Evolutionary conservation across 2,113 vertebrate genomes (phyloP), one percentile per base, ranked within the genome.

Genomic region (Mormyrus iriodes): DNA sequence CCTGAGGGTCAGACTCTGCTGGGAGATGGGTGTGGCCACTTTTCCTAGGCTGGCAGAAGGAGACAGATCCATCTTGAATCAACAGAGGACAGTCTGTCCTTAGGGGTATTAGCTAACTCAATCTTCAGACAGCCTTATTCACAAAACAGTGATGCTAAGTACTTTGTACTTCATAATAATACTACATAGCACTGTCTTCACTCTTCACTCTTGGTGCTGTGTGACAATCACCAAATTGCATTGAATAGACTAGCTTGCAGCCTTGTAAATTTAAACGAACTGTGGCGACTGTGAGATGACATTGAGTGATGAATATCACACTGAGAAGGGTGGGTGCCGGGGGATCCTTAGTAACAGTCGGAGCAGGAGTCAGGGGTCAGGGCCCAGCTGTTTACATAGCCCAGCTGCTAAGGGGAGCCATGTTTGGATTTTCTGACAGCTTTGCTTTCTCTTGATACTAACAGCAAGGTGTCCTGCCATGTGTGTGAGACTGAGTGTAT

Each of bases 351-450:
- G 82, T 42, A 84, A 42, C 82, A 84, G 82, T 9, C 19, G 44
- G 82, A 84, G 44, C 82, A 48, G 44, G 82, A 3, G 82, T 48
- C 82, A 84, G 82, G 44, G 94, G 95, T 96, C 95, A 92, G 92
- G 93, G 92, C 95, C 92, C 44, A 10, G 91, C 73, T 96, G 95
- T 96, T 96, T 96, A 96, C 92, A 94, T 89, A 94, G 94, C 73
- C 88, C 94, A 95, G 95, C 94, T 93, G 94, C 91, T 84, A 84
- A 48, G 92, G 94, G 94, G 92, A 89, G 84, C 93, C 88, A 85
- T 95, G 95, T 96, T 96, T 96, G 93, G 94, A 96, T 92, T 91
- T 93, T 82, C 94, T 94, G 94, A 92, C 92, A 85, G 73, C 87
- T 91, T 82, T 61, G 46, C 46, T 49, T 87, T 90, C 85, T 85